Conservation (phyloP, 2,113 vertebrate species). For the Perca flavescens region DNA sequence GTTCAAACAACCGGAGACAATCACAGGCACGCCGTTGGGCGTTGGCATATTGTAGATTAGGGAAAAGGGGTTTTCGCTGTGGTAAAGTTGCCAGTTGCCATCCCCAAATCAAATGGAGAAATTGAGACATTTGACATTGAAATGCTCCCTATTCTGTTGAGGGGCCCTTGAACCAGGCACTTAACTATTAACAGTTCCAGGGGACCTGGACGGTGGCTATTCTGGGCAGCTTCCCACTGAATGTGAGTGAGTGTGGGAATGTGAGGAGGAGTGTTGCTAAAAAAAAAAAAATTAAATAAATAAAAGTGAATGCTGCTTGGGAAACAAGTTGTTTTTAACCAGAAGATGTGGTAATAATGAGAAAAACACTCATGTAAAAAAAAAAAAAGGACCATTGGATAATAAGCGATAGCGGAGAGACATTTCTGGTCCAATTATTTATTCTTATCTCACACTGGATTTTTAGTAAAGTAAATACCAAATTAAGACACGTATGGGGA, state of each 20-base stretch:
- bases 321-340: conserved; percentile 2
- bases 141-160: not conserved
- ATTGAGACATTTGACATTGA: not conserved
- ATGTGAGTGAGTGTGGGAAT: conserved; percentile 36
- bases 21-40: conserved; percentile 55
- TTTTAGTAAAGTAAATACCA: not conserved
- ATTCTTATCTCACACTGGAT: not conserved
- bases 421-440: not conserved
- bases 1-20: conserved; percentile 63
- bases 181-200: conserved; percentile 11
- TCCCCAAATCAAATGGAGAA: not conserved
- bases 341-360: not conserved
- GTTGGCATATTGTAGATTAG: conserved; percentile 54
- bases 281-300: conserved; percentile 9
- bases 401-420: not conserved
- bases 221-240: conserved; percentile 30
- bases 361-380: not conserved
- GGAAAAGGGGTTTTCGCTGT: not conserved
- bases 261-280: conserved; percentile 16
- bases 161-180: conserved; percentile 14
- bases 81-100: conserved; percentile 21
- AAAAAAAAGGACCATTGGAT: not conserved
- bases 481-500: not conserved
- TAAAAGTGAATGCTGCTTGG: conserved; percentile 15
- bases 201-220: conserved; percentile 24